These are phyloP conservation scores for Muschampia plurimacula DNA, from an alignment of 2,888 invertebrate species.

Conservation along the genomic window DNA sequence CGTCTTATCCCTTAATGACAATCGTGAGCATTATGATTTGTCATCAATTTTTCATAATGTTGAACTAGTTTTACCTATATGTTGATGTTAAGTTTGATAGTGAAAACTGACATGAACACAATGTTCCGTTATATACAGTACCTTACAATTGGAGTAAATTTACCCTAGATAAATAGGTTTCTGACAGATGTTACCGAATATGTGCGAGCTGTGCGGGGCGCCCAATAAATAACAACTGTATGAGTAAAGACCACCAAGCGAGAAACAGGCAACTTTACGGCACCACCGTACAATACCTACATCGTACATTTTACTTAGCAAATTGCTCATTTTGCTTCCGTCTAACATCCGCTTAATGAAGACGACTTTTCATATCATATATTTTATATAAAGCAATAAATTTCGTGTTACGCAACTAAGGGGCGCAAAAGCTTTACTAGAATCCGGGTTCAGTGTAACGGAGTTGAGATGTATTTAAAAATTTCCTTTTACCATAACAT, in stretches of 20 bases:
- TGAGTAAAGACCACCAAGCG: slow-evolving; percentile 84
- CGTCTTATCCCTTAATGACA: too few species aligned
- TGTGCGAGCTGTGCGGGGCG: slow-evolving; percentile 49
- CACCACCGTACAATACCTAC: slow-evolving; percentile 78
- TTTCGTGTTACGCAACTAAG: slow-evolving; percentile 30
- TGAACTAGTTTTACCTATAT: neutral
- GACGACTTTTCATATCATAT: slow-evolving; percentile 52
- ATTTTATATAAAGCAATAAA: slow-evolving; percentile 39
- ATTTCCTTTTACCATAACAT: neutral
- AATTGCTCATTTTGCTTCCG: slow-evolving; percentile 78
- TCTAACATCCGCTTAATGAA: slow-evolving; percentile 84
- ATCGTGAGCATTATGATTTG: too few species aligned
- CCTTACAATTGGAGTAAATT: slow-evolving; percentile 20
- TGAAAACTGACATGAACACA: neutral
- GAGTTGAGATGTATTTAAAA: neutral
- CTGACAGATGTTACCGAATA: slow-evolving; percentile 50
- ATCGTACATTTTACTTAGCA: slow-evolving; percentile 83
- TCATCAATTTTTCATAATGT: neutral
- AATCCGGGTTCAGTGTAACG: neutral
- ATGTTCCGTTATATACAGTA: slow-evolving; percentile 10
- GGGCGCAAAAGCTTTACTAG: slow-evolving; percentile 13
- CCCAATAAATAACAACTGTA: slow-evolving; percentile 81
- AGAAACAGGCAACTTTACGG: slow-evolving; percentile 78
- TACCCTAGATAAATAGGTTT: slow-evolving; percentile 30
- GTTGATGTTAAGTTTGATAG: neutral